Base-by-base conservation (phyloP, 1,140 invertebrate species). In the Theocolax elegans region DNA sequence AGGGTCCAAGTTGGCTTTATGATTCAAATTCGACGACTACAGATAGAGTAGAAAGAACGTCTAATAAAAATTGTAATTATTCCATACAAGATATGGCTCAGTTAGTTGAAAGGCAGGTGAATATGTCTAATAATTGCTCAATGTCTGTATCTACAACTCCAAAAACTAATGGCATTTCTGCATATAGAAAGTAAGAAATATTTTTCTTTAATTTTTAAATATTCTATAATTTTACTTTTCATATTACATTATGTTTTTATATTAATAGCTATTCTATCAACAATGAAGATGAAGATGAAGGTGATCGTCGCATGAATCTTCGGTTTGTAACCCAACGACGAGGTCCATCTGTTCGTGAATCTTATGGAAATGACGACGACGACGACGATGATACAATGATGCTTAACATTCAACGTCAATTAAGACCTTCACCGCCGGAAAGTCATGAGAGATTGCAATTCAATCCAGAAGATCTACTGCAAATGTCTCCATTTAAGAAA, bases 1-100 rank as follows among this genome's bases (percentile, higher is more conserved):
- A 86, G 71, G 84, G 85, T 2, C 75, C 85, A 6, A 86, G 85
- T 35, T 86, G 84, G 85, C 67, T 80, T 6, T 35, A 6, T 10
- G 31, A 35, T 35, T 35, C 31, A 10, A 35, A 10, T 35, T 35
- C 31, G 10, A 35, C 4, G 10, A 35, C 31, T 35, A 4, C 31
- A 35, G 10, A 10, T 4, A n/a, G n/a, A n/a, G n/a, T n/a, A n/a
- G n/a, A n/a, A n/a, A n/a, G n/a, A n/a, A n/a, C n/a, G n/a, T n/a
- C n/a, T n/a, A n/a, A n/a, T n/a, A n/a, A n/a, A n/a, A n/a, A n/a
- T n/a, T n/a, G n/a, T n/a, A n/a, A n/a, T n/a, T n/a, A n/a, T n/a
- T n/a, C n/a, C n/a, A n/a, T n/a, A n/a, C n/a, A n/a, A n/a, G n/a
- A n/a, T n/a, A n/a, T n/a, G n/a, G n/a, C n/a, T n/a, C n/a, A n/a